Evolutionary conservation across 2,797 vertebrate genomes (phyloP).

Genomic region (Oophaga sylvatica): DNA sequence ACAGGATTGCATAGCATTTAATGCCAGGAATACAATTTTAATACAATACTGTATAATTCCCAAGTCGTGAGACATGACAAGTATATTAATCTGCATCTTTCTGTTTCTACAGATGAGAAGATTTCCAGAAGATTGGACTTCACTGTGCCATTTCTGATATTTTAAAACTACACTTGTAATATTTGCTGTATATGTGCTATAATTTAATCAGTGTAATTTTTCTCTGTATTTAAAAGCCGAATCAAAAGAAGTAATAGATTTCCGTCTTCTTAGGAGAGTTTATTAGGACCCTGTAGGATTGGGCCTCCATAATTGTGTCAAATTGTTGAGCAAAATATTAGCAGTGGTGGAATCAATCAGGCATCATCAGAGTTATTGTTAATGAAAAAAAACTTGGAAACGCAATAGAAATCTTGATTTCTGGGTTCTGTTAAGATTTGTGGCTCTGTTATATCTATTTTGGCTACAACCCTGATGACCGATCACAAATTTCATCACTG

Average conservation of each 20-base stretch:
- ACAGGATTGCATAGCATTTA: too few relatives aligned
- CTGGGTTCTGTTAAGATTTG: too few relatives aligned
- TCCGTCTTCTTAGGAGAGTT: neutral
- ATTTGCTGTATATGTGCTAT: neutral
- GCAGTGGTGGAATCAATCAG: too few relatives aligned
- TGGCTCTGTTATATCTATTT: too few relatives aligned
- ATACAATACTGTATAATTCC: too few relatives aligned
- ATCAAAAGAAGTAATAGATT: neutral
- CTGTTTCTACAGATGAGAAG: neutral
- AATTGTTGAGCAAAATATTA: neutral
- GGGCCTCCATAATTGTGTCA: neutral
- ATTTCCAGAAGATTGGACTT: neutral
- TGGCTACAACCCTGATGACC: too few relatives aligned
- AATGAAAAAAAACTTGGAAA: too few relatives aligned
- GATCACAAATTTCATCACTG: too few relatives aligned
- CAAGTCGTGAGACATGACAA: too few relatives aligned
- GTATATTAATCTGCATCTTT: neutral
- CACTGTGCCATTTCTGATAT: neutral
- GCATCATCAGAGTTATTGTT: too few relatives aligned
- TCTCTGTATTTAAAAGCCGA: neutral
- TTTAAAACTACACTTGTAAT: neutral
- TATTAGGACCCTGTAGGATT: neutral
- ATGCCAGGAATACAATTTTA: too few relatives aligned
- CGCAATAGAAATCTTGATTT: too few relatives aligned
- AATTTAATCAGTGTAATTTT: neutral